phyloP scores from a whole-genome alignment of 2,797 vertebrate genomes.

The Enteromius anoplus region DNA sequence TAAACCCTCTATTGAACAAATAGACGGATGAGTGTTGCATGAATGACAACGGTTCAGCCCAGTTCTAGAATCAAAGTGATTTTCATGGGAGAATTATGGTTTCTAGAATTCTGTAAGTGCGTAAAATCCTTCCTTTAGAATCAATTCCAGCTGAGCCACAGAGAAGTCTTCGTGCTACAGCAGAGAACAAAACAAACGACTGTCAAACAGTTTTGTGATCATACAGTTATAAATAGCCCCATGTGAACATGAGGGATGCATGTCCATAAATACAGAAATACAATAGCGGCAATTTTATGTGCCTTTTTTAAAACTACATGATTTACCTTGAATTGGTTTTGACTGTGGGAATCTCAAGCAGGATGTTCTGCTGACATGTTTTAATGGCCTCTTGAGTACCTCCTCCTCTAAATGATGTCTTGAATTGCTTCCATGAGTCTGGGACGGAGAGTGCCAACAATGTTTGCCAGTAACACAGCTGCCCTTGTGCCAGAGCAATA shows the following conservation, averaged over 20 bases:
- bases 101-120: background rate
- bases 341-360: conserved; percentile 52
- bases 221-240: conserved; percentile 22
- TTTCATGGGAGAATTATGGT: conserved; percentile 12
- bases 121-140: background rate
- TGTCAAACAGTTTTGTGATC: background rate
- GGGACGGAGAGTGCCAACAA: conserved; percentile 35
- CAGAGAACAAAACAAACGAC: background rate
- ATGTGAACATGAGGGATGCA: background rate
- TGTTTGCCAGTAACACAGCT: conserved; percentile 38
- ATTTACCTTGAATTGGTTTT: conserved; percentile 33
- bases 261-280: conserved; percentile 12
- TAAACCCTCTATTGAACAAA: background rate
- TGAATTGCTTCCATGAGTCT: conserved; percentile 43
- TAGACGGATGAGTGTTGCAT: background rate
- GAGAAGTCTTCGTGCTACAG: background rate
- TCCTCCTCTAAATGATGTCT: conserved; percentile 42
- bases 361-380: conserved; percentile 52
- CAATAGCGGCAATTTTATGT: conserved; percentile 1
- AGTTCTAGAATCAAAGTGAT: conserved; percentile 1
- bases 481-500: conserved; percentile 17
- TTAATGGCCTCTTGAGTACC: conserved; percentile 49
- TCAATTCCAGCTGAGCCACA: conserved; percentile 11
- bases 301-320: conserved; percentile 11
- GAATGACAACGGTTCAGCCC: background rate